These are phyloP conservation scores for Falco peregrinus DNA, from an alignment of 2,797 vertebrate genomes.

Conservation along the genomic window DNA sequence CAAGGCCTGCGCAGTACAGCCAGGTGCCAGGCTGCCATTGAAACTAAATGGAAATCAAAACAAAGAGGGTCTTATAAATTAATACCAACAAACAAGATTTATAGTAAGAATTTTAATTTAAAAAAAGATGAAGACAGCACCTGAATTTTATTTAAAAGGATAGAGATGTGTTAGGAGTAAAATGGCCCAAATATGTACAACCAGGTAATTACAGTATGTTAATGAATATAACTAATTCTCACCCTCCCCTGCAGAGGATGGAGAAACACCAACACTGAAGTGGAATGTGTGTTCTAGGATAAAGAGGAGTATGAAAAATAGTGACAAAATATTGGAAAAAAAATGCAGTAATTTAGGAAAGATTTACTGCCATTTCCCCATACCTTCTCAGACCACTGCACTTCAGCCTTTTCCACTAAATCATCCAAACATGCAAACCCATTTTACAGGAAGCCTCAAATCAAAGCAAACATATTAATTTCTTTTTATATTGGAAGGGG, in stretches of 20 bases:
- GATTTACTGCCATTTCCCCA: not conserved
- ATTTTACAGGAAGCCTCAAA: conserved; percentile 27
- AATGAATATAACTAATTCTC: not conserved
- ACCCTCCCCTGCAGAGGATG: not conserved
- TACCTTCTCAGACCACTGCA: not conserved
- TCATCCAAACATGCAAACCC: not conserved
- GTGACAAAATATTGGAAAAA: not conserved
- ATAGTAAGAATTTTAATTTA: not conserved
- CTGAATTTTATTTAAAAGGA: not conserved
- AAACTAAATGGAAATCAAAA: not conserved
- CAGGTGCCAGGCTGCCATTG: not conserved
- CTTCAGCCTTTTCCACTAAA: not conserved
- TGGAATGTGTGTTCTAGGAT: not conserved
- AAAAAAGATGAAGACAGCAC: not conserved
- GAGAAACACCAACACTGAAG: not conserved
- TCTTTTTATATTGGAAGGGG: conserved; percentile 7
- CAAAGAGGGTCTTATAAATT: not conserved
- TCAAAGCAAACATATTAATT: conserved; percentile 17
- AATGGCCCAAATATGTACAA: not conserved
- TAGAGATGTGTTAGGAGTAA: not conserved
- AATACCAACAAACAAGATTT: not conserved
- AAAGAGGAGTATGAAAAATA: not conserved
- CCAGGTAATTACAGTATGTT: not conserved
- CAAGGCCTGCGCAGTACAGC: not conserved
- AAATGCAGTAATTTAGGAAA: not conserved